Base-by-base conservation (phyloP, 2,113 vertebrate species). In the Paramisgurnus dabryanus region DNA sequence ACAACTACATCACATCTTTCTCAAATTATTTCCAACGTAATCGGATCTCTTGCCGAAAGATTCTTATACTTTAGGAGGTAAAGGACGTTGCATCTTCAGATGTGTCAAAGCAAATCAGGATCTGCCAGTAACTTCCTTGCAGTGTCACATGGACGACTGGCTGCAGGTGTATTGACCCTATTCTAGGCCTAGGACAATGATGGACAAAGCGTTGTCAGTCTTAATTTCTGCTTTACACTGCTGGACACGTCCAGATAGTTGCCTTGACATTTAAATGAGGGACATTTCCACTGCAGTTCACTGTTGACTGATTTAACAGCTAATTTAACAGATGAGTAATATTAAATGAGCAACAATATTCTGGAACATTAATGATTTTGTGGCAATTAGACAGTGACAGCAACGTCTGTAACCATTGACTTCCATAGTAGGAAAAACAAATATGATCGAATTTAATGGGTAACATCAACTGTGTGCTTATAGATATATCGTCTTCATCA, bases 41-140 rank as follows among this genome's bases (percentile, higher is more conserved):
- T 13, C 5, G 5, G 39, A 47, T 68, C 5, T 39, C 7, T 58
- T 40, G 55, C 67, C 18, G 43, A 34, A 34, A 53, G 17, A 5
- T 6, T 17, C 49, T 41, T 22, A 5, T 4, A 45, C 45, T 49
- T 64, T 34, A 17, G n/a, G 15, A 39, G 27, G n/a, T 17, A 61
- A 22, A 79, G 34, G 39, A 79, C 70, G 63, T 43, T 50, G 8
- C 22, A 6, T 58, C 76, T 63, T 82, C 58, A 13, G 22, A 55
- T 15, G 70, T 83, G 82, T 83, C 77, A 55, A 13, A 69, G 22
- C 18, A 63, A 67, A 75, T 79, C 65, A 79, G 47, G 49, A 7
- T 79, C 71, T 67, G 22, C 22, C 43, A 53, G 64, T 6, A 9
- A 13, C 67, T n/a, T 7, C 49, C 27, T 55, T 1, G 13, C 58